Base-by-base conservation (phyloP, 2,113 vertebrate species). In the Cromileptes altivelis region DNA sequence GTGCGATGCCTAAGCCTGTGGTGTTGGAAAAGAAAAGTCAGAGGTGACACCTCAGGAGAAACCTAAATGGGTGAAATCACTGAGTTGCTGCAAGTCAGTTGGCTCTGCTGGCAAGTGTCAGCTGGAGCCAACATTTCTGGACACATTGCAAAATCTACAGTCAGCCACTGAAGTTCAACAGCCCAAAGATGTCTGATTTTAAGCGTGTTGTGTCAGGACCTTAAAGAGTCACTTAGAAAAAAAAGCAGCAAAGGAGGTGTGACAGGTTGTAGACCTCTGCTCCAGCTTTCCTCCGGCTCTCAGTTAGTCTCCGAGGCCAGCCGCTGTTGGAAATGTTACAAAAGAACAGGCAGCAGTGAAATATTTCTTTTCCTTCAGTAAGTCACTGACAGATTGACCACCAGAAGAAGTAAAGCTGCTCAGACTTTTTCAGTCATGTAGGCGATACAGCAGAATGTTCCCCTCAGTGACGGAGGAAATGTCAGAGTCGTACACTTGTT, bases 361-460 rank as follows among this genome's bases (percentile, higher is more conserved):
- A 19, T 2, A 64, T 52, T 82, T 71, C 10, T 47, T 47, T 80
- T 47, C 52, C 63, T n/a, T 81, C 40, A 18, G 67, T 62, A 27
- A n/a, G 21, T 79, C 64, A 9, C 57, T 75, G 88, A 88, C 81
- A 81, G 19, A 85, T 63, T 89, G 76, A 88, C 25, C 40, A 67
- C 15, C n/a, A 52, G 14, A 69, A 45, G 55, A 56, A n/a, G n/a
- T 15, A 78, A 75, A 85, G 70, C 72, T 23, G 61, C 57, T 77
- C 11, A 6, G 75, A 75, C 19, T 4, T 23, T n/a, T 77, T 80
- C 67, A n/a, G 70, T 55, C 74, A 57, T 33, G 0, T 42, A 77
- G 27, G 50, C 45, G 10, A 70, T 27, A 47, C n/a, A 33, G n/a
- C 53, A 71, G 57, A 71, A 70, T 82, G 52, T 17, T 71, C 17